Evolutionary conservation across 2,888 invertebrate species (phyloP).

Genomic region (Dysmachus trigonus): DNA sequence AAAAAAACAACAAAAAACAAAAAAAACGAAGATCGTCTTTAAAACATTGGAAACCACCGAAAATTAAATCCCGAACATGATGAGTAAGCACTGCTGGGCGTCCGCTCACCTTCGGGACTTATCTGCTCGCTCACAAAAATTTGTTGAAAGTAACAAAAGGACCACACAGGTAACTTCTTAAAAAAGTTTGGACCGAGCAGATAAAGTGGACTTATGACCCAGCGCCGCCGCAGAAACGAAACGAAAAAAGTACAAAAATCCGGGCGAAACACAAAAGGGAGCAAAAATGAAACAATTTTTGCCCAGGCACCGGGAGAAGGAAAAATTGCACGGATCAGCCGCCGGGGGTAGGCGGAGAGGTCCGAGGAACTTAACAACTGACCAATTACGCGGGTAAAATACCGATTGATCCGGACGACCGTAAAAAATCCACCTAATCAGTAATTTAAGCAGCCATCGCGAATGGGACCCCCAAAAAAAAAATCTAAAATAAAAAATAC

Average conservation of each 20-base stretch:
- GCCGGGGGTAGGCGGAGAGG: not conserved
- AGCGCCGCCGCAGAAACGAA: no score
- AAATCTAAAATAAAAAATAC: not conserved
- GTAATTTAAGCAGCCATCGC: constrained; percentile 40
- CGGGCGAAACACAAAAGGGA: constrained; percentile 2
- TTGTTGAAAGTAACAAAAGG: constrained; percentile 50
- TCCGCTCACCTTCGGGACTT: constrained; percentile 47
- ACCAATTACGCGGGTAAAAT: constrained; percentile 49
- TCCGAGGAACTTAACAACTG: constrained; percentile 19
- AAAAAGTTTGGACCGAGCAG: constrained; percentile 13
- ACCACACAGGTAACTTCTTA: constrained; percentile 47
- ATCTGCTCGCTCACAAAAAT: constrained; percentile 46
- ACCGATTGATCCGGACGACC: constrained; percentile 47
- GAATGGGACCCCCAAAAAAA: constrained; percentile 12
- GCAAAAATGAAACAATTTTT: not conserved
- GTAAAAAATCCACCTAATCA: constrained; percentile 47
- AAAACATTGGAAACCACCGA: constrained; percentile 43
- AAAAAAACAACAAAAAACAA: no score
- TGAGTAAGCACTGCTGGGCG: constrained; percentile 49
- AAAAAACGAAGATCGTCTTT: not conserved
- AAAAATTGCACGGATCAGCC: constrained; percentile 1
- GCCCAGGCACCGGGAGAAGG: not conserved
- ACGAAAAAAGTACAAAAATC: no score
- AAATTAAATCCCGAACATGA: constrained; percentile 45
- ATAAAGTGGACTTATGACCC: constrained; percentile 37